These are phyloP conservation scores for Drosophila pachea DNA, from an alignment of 1,140 invertebrate species.

Conservation along the genomic window DNA sequence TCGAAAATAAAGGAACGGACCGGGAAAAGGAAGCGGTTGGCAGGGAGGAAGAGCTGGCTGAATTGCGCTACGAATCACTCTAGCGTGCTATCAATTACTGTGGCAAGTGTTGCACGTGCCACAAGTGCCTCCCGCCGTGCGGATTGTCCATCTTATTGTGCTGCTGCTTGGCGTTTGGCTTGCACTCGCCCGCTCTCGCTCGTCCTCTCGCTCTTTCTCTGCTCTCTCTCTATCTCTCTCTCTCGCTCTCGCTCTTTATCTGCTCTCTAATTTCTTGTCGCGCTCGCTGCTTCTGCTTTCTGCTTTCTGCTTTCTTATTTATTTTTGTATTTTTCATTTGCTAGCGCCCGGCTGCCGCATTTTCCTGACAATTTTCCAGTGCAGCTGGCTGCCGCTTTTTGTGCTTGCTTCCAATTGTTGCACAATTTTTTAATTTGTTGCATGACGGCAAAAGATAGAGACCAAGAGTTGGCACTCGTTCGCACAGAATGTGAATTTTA, in stretches of 20 bases:
- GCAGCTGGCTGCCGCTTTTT: conserved; percentile 32
- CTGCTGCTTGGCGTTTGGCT: conserved; percentile 54
- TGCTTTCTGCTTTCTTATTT: conserved; percentile 20
- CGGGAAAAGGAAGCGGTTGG: conserved; percentile 11
- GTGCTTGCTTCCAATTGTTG: conserved; percentile 70
- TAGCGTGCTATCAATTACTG: conserved; percentile 76
- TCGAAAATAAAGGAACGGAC: background rate
- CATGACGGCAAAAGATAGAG: conserved; percentile 51
- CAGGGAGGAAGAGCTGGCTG: too few species aligned
- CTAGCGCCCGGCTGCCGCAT: conserved; percentile 42
- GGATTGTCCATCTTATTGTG: conserved; percentile 72
- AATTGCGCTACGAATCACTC: conserved; percentile 72
- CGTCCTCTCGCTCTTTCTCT: conserved; percentile 61
- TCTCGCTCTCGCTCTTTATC: conserved; percentile 27
- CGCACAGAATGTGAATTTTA: conserved; percentile 52
- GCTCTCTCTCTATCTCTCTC: conserved; percentile 56
- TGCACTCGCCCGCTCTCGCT: conserved; percentile 46
- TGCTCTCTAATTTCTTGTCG: conserved; percentile 31
- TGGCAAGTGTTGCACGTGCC: conserved; percentile 76
- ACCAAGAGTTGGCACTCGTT: conserved; percentile 33
- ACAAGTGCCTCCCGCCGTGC: conserved; percentile 40
- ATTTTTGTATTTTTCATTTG: conserved; percentile 39
- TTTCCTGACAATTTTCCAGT: conserved; percentile 66
- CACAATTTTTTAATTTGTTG: conserved; percentile 76
- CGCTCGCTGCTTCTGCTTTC: conserved; percentile 9